Percentiles rank a stretch among this genome's conserved stretches.
phyloP scores from a whole-genome alignment of 2,888 invertebrate species.

The Autographa gamma region DNA sequence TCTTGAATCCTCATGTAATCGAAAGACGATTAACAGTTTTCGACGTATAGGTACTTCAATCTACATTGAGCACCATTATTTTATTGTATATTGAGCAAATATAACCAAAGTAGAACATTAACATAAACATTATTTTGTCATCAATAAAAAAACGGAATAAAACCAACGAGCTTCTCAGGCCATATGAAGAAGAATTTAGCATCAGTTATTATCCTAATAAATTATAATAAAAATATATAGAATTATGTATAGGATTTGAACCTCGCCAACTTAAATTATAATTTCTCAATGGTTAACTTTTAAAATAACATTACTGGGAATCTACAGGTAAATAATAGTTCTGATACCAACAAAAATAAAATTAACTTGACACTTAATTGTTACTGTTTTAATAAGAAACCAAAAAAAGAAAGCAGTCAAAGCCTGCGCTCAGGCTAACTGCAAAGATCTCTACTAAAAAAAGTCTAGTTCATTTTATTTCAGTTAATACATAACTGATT shows the following conservation, averaged over 20 bases:
- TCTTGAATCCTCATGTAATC: not conserved
- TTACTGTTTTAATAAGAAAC: not conserved
- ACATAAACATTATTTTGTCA: not conserved
- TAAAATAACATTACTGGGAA: constrained; percentile 3
- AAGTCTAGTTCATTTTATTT: constrained; percentile 24
- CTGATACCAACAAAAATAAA: constrained; percentile 10
- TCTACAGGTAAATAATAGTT: not conserved
- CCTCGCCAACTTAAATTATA: too few species aligned
- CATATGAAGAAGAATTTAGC: not conserved
- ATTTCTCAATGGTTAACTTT: too few species aligned
- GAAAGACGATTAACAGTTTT: not conserved
- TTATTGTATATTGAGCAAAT: constrained; percentile 17
- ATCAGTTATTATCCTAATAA: too few species aligned
- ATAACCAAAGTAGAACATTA: not conserved
- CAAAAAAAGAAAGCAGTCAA: too few species aligned
- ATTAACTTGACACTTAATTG: constrained; percentile 2
- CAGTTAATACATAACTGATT: constrained; percentile 9
- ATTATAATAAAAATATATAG: too few species aligned
- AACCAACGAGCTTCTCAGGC: not conserved
- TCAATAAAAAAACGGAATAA: not conserved
- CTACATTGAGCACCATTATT: constrained; percentile 27
- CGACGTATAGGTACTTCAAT: not conserved
- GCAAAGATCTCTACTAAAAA: too few species aligned
- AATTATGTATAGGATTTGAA: not conserved
- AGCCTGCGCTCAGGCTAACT: too few species aligned